Percentiles rank a stretch among this genome's conserved stretches.
These are phyloP conservation scores for Onychomys leucogaster DNA, from an alignment of 2,797 vertebrate genomes.

Conservation along the genomic window DNA sequence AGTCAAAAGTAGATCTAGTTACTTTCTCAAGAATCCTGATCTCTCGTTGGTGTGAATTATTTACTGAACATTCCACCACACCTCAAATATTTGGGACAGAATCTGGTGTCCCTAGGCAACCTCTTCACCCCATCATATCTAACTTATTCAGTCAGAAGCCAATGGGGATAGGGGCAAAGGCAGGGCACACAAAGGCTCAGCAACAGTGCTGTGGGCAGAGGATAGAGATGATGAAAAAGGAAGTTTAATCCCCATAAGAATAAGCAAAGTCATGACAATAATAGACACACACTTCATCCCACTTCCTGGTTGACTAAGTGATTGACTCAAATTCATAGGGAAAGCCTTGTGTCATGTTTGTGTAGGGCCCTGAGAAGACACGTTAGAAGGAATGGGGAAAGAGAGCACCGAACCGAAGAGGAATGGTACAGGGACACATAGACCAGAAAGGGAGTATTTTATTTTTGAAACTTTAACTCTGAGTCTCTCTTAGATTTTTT, in stretches of 20 bases:
- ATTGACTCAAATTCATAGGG: background rate
- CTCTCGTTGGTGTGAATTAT: background rate
- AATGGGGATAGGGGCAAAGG: background rate
- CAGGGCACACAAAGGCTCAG: background rate
- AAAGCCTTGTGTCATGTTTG: background rate
- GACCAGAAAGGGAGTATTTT: background rate
- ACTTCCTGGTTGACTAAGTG: background rate
- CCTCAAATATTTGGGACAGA: background rate
- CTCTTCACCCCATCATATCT: background rate
- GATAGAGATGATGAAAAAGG: background rate
- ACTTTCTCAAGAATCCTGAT: background rate
- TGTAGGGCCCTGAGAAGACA: background rate
- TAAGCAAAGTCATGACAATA: background rate
- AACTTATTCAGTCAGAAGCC: background rate
- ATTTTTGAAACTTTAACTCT: slow-evolving; percentile 39
- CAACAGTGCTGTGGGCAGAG: background rate
- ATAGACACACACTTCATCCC: background rate
- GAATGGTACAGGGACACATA: background rate
- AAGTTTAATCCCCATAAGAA: background rate
- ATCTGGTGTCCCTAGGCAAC: background rate
- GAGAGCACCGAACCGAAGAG: too few species aligned
- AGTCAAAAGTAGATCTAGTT: background rate
- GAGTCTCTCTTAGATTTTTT: slow-evolving; percentile 50
- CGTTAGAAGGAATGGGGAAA: background rate
- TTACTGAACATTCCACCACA: background rate